A percentile compares a stretch with the other conserved stretches of the same genome.
Evolutionary conservation across 2,888 invertebrate genomes (phyloP).

Genomic region (Seladonia tumulorum): DNA sequence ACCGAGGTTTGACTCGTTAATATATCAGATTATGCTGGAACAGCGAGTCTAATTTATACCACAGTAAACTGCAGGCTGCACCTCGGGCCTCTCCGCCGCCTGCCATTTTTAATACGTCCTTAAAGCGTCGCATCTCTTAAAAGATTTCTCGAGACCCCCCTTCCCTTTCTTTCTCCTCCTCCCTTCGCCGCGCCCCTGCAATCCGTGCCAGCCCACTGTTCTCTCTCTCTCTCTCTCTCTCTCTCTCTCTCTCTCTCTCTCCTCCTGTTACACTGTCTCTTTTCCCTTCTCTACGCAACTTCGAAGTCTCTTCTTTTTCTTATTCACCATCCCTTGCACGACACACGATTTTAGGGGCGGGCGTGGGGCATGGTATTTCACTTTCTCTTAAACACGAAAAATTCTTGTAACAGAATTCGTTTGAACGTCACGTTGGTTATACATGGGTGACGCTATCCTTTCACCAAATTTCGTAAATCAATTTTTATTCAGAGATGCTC

Average conservation of each 20-base stretch:
- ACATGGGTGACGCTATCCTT: too few relatives aligned
- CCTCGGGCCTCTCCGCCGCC: constrained; percentile 66
- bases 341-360: too few relatives aligned
- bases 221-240: constrained; percentile 1
- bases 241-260: background rate
- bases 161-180: background rate
- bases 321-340: background rate
- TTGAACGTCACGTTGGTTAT: too few relatives aligned
- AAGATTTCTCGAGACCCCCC: constrained; percentile 69
- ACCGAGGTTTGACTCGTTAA: constrained; percentile 74
- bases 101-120: constrained; percentile 76
- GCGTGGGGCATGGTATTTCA: too few relatives aligned
- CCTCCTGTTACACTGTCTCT: background rate
- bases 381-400: too few relatives aligned
- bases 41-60: constrained; percentile 78
- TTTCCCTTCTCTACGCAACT: background rate
- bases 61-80: constrained; percentile 75
- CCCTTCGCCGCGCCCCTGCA: background rate
- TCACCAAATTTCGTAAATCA: too few relatives aligned
- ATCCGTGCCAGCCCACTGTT: constrained; percentile 4
- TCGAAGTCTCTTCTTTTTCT: constrained; percentile 36
- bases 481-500: too few relatives aligned
- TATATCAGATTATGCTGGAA: constrained; percentile 78
- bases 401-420: too few relatives aligned
- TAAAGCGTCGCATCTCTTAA: constrained; percentile 76